These are phyloP conservation scores for Raphicerus campestris DNA, from an alignment of 2,113 vertebrate species.

Conservation along the genomic window DNA sequence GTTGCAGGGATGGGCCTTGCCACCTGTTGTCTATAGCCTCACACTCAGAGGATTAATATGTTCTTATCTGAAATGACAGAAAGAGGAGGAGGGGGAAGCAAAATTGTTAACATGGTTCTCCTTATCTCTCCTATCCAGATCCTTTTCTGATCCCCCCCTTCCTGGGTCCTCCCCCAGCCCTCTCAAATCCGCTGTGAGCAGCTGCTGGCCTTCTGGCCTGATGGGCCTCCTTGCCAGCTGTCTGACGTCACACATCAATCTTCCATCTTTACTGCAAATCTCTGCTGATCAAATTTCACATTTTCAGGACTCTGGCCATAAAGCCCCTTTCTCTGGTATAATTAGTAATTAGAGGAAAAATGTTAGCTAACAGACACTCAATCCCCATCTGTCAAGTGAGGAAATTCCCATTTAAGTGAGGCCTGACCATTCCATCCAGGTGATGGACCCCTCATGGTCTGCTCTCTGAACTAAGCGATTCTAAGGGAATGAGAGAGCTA, in stretches of 20 bases:
- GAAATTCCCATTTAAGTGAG: slow-evolving; percentile 74
- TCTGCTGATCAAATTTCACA: slow-evolving; percentile 82
- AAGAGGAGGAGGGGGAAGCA: background rate
- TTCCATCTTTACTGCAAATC: slow-evolving; percentile 83
- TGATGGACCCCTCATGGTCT: slow-evolving; percentile 6
- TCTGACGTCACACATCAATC: slow-evolving; percentile 84
- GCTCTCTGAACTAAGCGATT: slow-evolving; percentile 17
- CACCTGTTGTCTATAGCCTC: slow-evolving; percentile 63
- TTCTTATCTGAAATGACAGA: slow-evolving; percentile 69
- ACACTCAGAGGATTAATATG: slow-evolving; percentile 61
- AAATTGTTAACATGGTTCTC: slow-evolving; percentile 62
- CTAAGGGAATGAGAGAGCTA: slow-evolving; percentile 1
- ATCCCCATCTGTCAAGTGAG: slow-evolving; percentile 85
- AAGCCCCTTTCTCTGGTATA: slow-evolving; percentile 80
- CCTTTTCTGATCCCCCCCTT: slow-evolving; percentile 42
- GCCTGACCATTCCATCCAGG: slow-evolving; percentile 52
- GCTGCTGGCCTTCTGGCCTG: slow-evolving; percentile 76
- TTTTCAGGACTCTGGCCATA: slow-evolving; percentile 75
- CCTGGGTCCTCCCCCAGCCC: background rate
- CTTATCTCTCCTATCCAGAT: slow-evolving; percentile 22
- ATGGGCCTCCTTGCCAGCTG: slow-evolving; percentile 77
- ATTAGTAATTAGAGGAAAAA: slow-evolving; percentile 85
- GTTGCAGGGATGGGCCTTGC: background rate
- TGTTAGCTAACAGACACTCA: slow-evolving; percentile 87
- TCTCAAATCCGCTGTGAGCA: slow-evolving; percentile 69